Percentiles rank a stretch among this genome's conserved stretches.
These are phyloP conservation scores for Drosophila emarginata DNA, from an alignment of 2,888 invertebrate genomes.

Conservation along the genomic window DNA sequence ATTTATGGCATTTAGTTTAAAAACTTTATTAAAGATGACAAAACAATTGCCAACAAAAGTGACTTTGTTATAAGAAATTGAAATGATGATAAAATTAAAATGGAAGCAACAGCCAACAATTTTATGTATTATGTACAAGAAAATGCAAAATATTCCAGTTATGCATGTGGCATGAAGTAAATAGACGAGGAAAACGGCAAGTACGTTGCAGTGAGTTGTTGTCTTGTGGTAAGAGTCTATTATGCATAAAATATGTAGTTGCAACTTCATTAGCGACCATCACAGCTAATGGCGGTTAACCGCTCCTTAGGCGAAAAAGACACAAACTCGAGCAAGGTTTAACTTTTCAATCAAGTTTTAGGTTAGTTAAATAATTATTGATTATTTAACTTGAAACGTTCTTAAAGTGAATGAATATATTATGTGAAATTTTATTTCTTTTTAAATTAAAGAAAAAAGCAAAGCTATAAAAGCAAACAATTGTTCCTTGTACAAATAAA, in stretches of 20 bases:
- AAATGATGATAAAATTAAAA: conserved; percentile 35
- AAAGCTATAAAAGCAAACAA: too few relatives aligned
- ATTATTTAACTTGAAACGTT: too few relatives aligned
- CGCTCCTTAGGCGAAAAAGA: not conserved
- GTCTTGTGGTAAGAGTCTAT: conserved; percentile 2
- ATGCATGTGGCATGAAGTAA: conserved; percentile 11
- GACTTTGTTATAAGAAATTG: conserved; percentile 10
- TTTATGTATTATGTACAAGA: not conserved
- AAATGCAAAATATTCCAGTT: not conserved
- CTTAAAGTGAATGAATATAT: too few relatives aligned
- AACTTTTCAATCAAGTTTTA: not conserved
- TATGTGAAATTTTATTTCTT: too few relatives aligned
- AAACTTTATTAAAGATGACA: conserved; percentile 38
- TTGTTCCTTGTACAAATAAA: too few relatives aligned
- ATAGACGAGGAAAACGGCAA: not conserved
- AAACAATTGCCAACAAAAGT: conserved; percentile 47
- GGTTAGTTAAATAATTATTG: too few relatives aligned
- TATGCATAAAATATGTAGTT: conserved; percentile 4
- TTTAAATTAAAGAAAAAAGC: too few relatives aligned
- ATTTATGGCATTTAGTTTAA: conserved; percentile 45
- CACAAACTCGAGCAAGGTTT: not conserved
- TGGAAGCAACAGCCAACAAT: conserved; percentile 14
- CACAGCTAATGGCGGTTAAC: not conserved
- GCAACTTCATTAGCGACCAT: conserved; percentile 6
- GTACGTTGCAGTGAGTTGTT: not conserved